phyloP scores from a whole-genome alignment of 2,888 invertebrate species.

The Trichacis sp. region DNA sequence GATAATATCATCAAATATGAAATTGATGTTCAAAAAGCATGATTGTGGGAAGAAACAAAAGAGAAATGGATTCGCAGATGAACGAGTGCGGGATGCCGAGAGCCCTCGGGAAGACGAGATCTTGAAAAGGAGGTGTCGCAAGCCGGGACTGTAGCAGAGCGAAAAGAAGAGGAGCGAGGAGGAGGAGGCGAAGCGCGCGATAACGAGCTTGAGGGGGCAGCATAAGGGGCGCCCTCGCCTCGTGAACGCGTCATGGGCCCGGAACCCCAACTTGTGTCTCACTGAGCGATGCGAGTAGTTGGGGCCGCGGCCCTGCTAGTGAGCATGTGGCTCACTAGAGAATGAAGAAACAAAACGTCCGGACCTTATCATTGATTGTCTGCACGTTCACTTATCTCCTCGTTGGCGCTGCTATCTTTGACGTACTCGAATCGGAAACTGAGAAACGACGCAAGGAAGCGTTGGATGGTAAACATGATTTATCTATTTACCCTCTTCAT shows the following conservation, averaged over 20 bases:
- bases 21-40: too few species aligned
- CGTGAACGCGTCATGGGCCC: conserved; percentile 57
- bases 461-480: conserved; percentile 78
- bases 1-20: too few species aligned
- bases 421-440: conserved; percentile 97
- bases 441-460: conserved; percentile 92
- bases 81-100: conserved; percentile 58
- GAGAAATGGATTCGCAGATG: conserved; percentile 60
- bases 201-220: conserved; percentile 22
- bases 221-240: conserved; percentile 24
- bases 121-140: conserved; percentile 55
- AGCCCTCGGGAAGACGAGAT: conserved; percentile 53
- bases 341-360: conserved; percentile 99
- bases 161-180: conserved; percentile 33
- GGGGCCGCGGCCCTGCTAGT: conserved; percentile 70
- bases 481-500: too few species aligned
- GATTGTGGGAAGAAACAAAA: too few species aligned
- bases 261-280: conserved; percentile 59
- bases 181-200: conserved; percentile 18
- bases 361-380: conserved; percentile 99
- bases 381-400: conserved; percentile 99
- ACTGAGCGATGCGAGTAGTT: conserved; percentile 69
- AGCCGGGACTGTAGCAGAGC: conserved; percentile 56
- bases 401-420: conserved; percentile 98
- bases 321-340: conserved; percentile 79